A percentile compares a stretch with the other conserved stretches of the same genome.
These are phyloP conservation scores for Polypedilum pembai DNA, from an alignment of 1,140 invertebrate genomes.

Conservation along the genomic window DNA sequence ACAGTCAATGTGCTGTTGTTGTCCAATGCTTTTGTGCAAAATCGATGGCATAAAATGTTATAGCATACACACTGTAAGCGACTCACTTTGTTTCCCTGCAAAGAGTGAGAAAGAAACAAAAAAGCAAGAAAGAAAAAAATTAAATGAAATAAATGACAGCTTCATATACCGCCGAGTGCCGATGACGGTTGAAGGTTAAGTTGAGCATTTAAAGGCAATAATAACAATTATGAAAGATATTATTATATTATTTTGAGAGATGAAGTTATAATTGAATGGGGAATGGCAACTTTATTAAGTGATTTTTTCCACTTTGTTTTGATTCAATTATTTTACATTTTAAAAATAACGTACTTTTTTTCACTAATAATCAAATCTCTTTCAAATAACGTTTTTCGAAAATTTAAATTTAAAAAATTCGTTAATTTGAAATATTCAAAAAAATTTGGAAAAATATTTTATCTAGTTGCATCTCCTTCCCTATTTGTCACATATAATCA, in stretches of 20 bases:
- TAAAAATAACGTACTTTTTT: too few species aligned
- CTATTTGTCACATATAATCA: too few species aligned
- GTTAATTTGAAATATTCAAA: background rate
- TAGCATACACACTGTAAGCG: background rate
- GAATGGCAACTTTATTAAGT: background rate
- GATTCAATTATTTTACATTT: too few species aligned
- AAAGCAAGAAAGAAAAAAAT: background rate
- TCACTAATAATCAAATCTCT: too few species aligned
- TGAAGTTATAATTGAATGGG: background rate
- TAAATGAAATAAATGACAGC: constrained; percentile 11
- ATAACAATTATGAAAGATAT: constrained; percentile 14
- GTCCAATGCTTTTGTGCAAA: constrained; percentile 16
- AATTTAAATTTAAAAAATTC: too few species aligned
- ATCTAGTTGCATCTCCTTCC: background rate
- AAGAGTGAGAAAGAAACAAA: background rate
- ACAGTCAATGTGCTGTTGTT: background rate
- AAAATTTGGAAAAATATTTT: background rate
- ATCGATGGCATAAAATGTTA: constrained; percentile 18
- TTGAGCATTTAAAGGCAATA: constrained; percentile 24
- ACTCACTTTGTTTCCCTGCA: background rate
- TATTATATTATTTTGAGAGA: background rate
- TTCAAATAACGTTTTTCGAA: too few species aligned
- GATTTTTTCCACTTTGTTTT: too few species aligned
- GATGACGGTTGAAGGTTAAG: constrained; percentile 27
- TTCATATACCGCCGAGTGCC: constrained; percentile 1